Base-by-base conservation (phyloP, 2,888 invertebrate species). In the Scaptomyza cyrtandrae region DNA sequence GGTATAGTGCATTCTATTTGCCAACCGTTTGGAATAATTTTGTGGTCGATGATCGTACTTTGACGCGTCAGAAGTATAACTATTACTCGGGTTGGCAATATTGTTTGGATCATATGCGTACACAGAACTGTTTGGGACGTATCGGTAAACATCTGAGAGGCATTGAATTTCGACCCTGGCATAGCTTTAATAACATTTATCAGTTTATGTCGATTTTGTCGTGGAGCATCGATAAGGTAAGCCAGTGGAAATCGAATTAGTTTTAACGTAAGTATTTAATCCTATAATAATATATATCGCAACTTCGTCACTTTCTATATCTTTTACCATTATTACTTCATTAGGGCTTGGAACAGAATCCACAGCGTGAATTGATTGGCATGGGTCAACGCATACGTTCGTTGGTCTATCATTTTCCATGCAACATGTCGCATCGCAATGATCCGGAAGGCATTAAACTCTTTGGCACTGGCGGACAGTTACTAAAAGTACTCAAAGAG, bases 121-220 rank as follows among this genome's bases (percentile, higher is more conserved):
- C 95, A 0, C 95, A 96, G 73, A 92, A 94, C 68, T 96, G 96
- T 78, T 92, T 97, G 41, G 93, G 94, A 45, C 93, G 94, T 71
- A 94, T 96, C 27, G 96, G 96, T 0, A 93, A 92, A 52, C 93
- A 94, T 83, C 94, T 97, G 80, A 93, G 94, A 63, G 93, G 93
- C 10, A 92, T 97, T 33, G 93, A 95, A 14, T 94, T 97, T 75
- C 93, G 94, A 35, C 96, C 96, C 0, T 95, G 95, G 93, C 92
- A 94, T 64, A 96, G 96, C 90, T 96, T 96, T 82, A 95, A 96
- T 90, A 97, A 97, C 90, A 93, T 97, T 44, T 96, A 95, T 90
- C 96, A 97, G 90, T 97, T 97, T 87, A 95, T 97, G 94, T 95
- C 96, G 62, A 95, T 97, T 93, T 90, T 97, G n/a, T 94, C 95